A percentile compares a stretch with the other conserved stretches of the same genome.
phyloP scores from a whole-genome alignment of 1,140 invertebrate species.

The Drosophila watanabei region DNA sequence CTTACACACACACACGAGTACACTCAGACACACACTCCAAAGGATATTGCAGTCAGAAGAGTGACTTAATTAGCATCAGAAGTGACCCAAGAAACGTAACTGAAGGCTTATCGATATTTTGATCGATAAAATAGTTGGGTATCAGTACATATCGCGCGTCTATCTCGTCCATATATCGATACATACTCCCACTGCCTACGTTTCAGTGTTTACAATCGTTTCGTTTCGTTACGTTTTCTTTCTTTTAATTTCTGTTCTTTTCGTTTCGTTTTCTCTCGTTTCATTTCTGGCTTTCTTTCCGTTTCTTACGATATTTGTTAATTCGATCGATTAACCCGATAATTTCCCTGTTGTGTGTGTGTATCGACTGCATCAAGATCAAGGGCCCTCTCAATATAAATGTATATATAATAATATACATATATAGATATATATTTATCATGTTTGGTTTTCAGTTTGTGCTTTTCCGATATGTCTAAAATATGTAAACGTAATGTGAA shows the following conservation, averaged over 20 bases:
- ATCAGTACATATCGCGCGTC: slow-evolving; percentile 31
- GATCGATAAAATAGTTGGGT: neutral
- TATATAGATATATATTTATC: slow-evolving; percentile 11
- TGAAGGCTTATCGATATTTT: neutral
- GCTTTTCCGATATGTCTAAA: slow-evolving; percentile 29
- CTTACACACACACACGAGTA: neutral
- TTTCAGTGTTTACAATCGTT: slow-evolving; percentile 36
- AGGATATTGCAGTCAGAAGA: slow-evolving; percentile 23
- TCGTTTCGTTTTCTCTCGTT: neutral
- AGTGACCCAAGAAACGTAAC: neutral
- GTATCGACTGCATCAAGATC: slow-evolving; percentile 57
- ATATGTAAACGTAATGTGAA: slow-evolving; percentile 8
- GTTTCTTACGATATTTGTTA: neutral
- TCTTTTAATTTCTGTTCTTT: neutral
- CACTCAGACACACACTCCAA: slow-evolving; percentile 15
- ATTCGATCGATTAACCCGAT: slow-evolving; percentile 24
- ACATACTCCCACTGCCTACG: slow-evolving; percentile 50
- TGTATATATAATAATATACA: slow-evolving; percentile 21
- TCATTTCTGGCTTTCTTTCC: slow-evolving; percentile 12
- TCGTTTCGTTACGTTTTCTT: slow-evolving; percentile 10
- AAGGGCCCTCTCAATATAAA: slow-evolving; percentile 64
- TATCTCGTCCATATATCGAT: slow-evolving; percentile 43
- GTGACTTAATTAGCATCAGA: neutral
- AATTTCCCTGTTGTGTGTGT: slow-evolving; percentile 51
- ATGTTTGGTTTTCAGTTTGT: slow-evolving; percentile 50